These are phyloP conservation scores for Elaphurus davidianus DNA, from an alignment of 2,113 vertebrate species.

Conservation along the genomic window DNA sequence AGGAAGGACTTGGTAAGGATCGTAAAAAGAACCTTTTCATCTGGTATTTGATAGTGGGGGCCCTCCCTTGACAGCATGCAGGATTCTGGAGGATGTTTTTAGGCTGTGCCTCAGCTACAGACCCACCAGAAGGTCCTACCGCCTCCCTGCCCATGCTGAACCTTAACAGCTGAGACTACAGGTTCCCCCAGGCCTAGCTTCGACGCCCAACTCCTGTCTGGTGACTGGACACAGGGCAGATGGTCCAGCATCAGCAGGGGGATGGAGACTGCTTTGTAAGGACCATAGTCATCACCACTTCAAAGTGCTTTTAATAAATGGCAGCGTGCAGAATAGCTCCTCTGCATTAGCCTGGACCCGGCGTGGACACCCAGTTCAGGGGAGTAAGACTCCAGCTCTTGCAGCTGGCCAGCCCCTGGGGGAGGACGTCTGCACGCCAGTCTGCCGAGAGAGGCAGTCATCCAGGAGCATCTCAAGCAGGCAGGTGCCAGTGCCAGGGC, in stretches of 20 bases:
- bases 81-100: background rate
- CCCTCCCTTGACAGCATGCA: background rate
- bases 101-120: background rate
- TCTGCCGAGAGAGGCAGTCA: background rate
- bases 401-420: background rate
- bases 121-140: background rate
- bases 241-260: background rate
- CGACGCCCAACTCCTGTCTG: background rate
- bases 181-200: background rate
- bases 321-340: background rate
- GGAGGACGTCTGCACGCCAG: background rate
- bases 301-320: background rate
- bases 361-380: background rate
- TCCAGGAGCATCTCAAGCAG: background rate
- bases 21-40: background rate
- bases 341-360: background rate
- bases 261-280: background rate
- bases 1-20: background rate
- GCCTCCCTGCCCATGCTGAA: background rate
- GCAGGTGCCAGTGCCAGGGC: background rate
- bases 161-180: background rate
- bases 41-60: background rate
- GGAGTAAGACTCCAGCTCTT: background rate
- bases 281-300: background rate
- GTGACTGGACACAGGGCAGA: background rate